Evolutionary conservation across 2,797 vertebrate species (phyloP).

Genomic region (Eutrigla gurnardus): DNA sequence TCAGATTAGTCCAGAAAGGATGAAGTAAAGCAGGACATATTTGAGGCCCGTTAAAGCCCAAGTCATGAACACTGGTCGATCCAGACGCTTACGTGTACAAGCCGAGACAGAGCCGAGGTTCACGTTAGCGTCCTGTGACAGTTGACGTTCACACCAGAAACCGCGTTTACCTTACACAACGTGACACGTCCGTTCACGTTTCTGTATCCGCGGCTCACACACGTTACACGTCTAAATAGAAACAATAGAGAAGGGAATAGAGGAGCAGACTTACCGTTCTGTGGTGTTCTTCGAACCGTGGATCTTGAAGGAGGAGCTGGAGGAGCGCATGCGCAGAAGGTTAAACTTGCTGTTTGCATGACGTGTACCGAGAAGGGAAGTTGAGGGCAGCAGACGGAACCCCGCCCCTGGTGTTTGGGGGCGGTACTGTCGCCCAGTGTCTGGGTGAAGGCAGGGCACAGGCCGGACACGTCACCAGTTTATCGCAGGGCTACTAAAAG

Average conservation of each 20-base stretch:
- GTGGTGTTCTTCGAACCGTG: neutral
- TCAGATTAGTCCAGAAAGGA: accelerated
- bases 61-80: neutral
- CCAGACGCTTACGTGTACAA: constrained; percentile 70
- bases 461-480: too few species aligned
- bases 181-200: too few species aligned
- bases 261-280: constrained; percentile 22
- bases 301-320: constrained; percentile 18
- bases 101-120: neutral
- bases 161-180: neutral
- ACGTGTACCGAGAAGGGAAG: constrained; percentile 57
- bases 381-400: neutral
- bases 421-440: too few species aligned
- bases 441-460: neutral
- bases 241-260: neutral
- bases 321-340: constrained; percentile 45
- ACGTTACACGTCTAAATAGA: too few species aligned
- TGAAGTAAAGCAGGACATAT: neutral
- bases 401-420: constrained; percentile 43
- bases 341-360: constrained; percentile 45
- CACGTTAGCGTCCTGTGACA: neutral
- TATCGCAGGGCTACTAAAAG: too few species aligned
- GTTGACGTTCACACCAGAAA: neutral
- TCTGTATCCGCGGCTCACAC: too few species aligned
- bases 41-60: neutral